Percentiles rank a stretch among this genome's conserved stretches.
phyloP scores from a whole-genome alignment of 2,113 vertebrate genomes.

The Narcine bancroftii region DNA sequence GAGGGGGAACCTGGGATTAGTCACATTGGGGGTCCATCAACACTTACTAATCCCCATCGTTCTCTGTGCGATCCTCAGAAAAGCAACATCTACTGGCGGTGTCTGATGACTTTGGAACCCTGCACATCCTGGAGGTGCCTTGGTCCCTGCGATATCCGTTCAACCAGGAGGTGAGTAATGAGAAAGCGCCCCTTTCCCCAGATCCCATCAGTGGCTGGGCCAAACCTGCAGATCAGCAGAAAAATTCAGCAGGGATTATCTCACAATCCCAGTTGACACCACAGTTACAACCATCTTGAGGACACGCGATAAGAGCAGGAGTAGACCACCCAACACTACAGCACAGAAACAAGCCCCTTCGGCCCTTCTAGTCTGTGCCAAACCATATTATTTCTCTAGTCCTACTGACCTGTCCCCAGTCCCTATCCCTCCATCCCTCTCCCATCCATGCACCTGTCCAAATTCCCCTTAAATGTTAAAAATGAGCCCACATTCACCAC shows the following conservation, averaged over 20 bases:
- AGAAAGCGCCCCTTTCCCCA: background rate
- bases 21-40: too few relatives aligned
- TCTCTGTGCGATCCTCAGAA: constrained; percentile 46
- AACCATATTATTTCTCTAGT: too few relatives aligned
- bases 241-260: background rate
- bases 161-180: constrained; percentile 66
- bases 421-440: too few relatives aligned
- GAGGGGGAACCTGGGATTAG: too few relatives aligned
- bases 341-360: too few relatives aligned
- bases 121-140: constrained; percentile 75
- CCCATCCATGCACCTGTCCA: too few relatives aligned
- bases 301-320: background rate
- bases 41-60: too few relatives aligned
- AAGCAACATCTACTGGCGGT: constrained; percentile 78
- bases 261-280: background rate
- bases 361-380: too few relatives aligned
- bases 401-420: too few relatives aligned
- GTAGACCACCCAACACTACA: too few relatives aligned
- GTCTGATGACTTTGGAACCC: constrained; percentile 66
- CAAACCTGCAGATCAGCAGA: background rate
- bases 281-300: background rate
- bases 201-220: background rate
- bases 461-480: too few relatives aligned
- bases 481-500: too few relatives aligned
- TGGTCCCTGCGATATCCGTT: constrained; percentile 57